Base-by-base conservation (phyloP, 2,797 vertebrate genomes). In the Micrastur ruficollis region DNA sequence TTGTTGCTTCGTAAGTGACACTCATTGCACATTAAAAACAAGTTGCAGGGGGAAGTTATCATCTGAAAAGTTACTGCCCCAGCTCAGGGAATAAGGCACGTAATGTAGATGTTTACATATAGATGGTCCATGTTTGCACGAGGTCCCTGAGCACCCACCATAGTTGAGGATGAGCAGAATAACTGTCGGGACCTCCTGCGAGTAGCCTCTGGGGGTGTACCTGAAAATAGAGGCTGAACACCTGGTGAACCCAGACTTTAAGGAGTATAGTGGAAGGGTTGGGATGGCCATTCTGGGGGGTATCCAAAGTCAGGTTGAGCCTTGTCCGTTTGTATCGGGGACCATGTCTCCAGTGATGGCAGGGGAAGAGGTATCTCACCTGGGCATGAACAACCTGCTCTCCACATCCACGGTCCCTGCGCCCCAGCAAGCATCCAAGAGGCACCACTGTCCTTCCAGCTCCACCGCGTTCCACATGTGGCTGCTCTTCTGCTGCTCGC, bases 401-500 rank as follows among this genome's bases (percentile, higher is more conserved):
- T 98, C 97, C 86, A 97, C 95, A 81, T 98, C 98, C 26, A 99
- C 98, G 3, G 96, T 97, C 23, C 99, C 99, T 14, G 99, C 98
- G 1, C 98, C 99, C 99, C 98, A 99, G 76, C 98, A 99, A 91
- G 98, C 98, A 26, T 98, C 98, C 98, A 99, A 91, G 15, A 99
- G 98, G 91, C 97, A 97, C 98, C 98, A 98, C 91, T 98, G 98
- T 50, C 98, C 98, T 34, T 95, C 98, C 66, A 98, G 95, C 59
- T 98, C 97, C 83, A 98, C 97, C 0, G 97, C 95, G 4, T 99
- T 99, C 99, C 99, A 98, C 98, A 98, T 95, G 96, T 99, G 98
- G 90, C 98, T 98, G 6, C 98, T 98, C 94, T 98, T 98, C 92
- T 98, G 98, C 53, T 98, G 93, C 87, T 96, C 95, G 55, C 98